These are phyloP conservation scores for Globicephala melas DNA, from an alignment of 2,113 vertebrate species.

Conservation along the genomic window DNA sequence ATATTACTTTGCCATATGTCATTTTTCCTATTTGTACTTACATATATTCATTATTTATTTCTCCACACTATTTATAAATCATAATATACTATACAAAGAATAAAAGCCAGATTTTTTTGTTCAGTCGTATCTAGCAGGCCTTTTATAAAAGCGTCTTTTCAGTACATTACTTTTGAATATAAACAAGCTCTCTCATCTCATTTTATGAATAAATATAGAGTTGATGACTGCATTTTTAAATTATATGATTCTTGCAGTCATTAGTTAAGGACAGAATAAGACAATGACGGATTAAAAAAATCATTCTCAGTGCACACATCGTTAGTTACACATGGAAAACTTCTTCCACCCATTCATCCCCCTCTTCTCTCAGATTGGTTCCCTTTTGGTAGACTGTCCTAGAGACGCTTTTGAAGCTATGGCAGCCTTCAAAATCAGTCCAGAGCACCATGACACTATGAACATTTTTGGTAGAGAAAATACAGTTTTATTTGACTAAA, in stretches of 20 bases:
- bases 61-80: slow-evolving; percentile 37
- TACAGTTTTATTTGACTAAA: neutral
- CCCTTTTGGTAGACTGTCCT: accelerated
- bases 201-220: slow-evolving; percentile 65
- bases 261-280: neutral
- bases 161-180: slow-evolving; percentile 45
- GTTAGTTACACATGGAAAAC: neutral
- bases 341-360: neutral
- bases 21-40: neutral
- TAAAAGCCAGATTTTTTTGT: neutral
- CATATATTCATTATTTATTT: neutral
- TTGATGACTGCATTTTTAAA: slow-evolving; percentile 60
- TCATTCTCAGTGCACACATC: neutral
- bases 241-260: slow-evolving; percentile 42
- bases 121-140: neutral
- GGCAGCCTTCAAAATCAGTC: neutral
- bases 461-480: neutral
- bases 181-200: slow-evolving; percentile 55
- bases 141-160: slow-evolving; percentile 57
- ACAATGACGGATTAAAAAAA: neutral
- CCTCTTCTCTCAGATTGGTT: neutral
- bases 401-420: neutral
- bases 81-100: neutral
- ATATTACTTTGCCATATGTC: neutral
- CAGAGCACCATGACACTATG: no score